Percentiles rank a stretch among this genome's conserved stretches.
Evolutionary conservation across 2,113 vertebrate species (phyloP).

Genomic region (Eurystomus gularis): DNA sequence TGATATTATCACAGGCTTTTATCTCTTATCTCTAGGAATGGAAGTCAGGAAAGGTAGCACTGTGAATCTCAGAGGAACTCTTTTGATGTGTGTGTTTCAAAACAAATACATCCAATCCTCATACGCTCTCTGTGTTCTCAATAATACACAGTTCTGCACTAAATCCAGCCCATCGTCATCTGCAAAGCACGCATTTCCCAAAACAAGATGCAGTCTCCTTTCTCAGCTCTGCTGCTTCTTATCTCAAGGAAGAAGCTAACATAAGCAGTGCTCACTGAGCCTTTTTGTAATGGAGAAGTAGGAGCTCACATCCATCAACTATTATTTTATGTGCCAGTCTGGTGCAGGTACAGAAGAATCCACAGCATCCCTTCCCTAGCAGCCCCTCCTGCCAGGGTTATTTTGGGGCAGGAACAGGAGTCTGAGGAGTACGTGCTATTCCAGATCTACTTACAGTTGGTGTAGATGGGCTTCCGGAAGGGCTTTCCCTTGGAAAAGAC

Average conservation of each 20-base stretch:
- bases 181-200: background rate
- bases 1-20: background rate
- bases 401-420: background rate
- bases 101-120: background rate
- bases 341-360: background rate
- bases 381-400: background rate
- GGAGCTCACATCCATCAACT: background rate
- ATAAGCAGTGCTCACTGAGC: background rate
- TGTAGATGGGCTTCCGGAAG: constrained; percentile 75
- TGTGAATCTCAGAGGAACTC: background rate
- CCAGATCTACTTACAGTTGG: constrained; percentile 70
- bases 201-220: background rate
- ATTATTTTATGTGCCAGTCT: background rate
- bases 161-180: background rate
- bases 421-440: background rate
- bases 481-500: constrained; percentile 77
- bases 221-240: background rate
- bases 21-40: background rate
- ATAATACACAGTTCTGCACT: background rate
- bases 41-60: background rate
- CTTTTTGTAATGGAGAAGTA: background rate
- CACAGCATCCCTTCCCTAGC: background rate
- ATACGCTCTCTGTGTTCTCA: background rate
- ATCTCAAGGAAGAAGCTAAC: background rate
- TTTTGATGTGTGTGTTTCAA: background rate